Percentiles rank a stretch among this genome's conserved stretches.
phyloP scores from a whole-genome alignment of 2,888 invertebrate genomes.

The Nomada fucata region DNA sequence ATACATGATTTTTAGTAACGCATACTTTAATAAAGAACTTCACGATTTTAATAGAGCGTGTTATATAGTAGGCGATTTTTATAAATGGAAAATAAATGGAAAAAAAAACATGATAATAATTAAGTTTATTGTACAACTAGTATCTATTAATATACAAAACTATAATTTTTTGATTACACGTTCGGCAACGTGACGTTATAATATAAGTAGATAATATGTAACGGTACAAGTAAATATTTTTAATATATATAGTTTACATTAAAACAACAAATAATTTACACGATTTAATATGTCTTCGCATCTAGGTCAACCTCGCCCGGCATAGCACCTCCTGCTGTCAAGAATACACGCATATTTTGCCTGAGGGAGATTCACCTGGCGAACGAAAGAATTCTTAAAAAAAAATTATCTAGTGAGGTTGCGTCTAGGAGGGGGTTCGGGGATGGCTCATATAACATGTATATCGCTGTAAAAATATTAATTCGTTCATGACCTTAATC shows the following conservation, averaged over 20 bases:
- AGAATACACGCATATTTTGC: constrained; percentile 64
- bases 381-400: constrained; percentile 34
- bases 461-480: constrained; percentile 46
- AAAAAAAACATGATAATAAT: constrained; percentile 71
- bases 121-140: constrained; percentile 81
- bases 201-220: constrained; percentile 73
- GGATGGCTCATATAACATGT: constrained; percentile 11
- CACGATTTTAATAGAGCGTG: constrained; percentile 26
- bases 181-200: constrained; percentile 68
- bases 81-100: neutral
- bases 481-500: constrained; percentile 43
- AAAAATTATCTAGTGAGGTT: constrained; percentile 29
- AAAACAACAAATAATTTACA: constrained; percentile 82
- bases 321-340: constrained; percentile 77
- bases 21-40: constrained; percentile 56
- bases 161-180: constrained; percentile 83
- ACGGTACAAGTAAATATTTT: constrained; percentile 74
- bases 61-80: neutral
- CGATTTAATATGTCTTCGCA: constrained; percentile 60
- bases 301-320: constrained; percentile 67
- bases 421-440: constrained; percentile 15
- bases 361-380: constrained; percentile 64
- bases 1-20: constrained; percentile 53
- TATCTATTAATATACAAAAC: constrained; percentile 83
- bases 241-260: constrained; percentile 72